A percentile compares a stretch with the other conserved stretches of the same genome.
phyloP scores from a whole-genome alignment of 2,113 vertebrate species.

The Pica pica region DNA sequence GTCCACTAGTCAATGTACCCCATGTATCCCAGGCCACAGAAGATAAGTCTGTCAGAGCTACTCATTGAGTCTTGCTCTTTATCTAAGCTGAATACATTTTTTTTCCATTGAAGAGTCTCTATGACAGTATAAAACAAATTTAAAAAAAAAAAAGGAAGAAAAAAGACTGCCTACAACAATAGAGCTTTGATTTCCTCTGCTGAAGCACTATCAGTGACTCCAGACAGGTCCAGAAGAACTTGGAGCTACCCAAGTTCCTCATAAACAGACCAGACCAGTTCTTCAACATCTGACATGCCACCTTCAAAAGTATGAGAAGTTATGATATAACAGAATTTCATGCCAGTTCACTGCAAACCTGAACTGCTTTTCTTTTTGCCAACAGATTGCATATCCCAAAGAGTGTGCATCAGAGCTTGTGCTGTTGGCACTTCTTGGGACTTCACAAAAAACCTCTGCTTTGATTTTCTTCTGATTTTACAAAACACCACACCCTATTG shows the following conservation, averaged over 20 bases:
- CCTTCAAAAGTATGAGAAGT: neutral
- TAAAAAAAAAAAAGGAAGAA: too few species aligned
- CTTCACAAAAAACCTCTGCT: neutral
- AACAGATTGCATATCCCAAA: neutral
- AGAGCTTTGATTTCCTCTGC: neutral
- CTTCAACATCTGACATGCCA: neutral
- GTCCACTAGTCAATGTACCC: neutral
- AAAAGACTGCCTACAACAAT: neutral
- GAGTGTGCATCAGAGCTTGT: neutral
- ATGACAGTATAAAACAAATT: neutral
- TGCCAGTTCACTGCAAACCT: neutral
- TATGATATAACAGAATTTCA: neutral
- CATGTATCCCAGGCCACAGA: neutral
- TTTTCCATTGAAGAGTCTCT: neutral
- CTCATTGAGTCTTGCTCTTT: neutral
- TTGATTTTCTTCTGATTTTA: neutral
- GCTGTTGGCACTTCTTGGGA: neutral
- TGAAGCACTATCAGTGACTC: neutral
- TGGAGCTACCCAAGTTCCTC: rapidly evolving
- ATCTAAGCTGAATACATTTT: neutral
- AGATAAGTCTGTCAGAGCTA: neutral
- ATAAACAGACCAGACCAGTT: neutral
- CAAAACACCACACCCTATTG: neutral
- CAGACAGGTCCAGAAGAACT: neutral
- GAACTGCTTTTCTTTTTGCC: neutral